Conservation (phyloP, 2,888 invertebrate species). For the Malachius bipustulatus region DNA sequence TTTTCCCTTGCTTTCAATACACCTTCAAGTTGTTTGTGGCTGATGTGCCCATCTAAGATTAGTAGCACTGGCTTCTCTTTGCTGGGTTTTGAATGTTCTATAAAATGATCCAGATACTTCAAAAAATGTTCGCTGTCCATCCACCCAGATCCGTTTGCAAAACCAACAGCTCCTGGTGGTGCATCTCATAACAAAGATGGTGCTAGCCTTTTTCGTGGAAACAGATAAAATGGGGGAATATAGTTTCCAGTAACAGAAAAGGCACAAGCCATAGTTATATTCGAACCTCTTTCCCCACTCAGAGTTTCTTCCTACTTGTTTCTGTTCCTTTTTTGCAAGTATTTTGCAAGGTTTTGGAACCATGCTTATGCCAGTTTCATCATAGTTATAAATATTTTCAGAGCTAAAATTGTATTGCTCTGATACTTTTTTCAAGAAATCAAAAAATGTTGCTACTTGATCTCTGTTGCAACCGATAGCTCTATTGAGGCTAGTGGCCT, state of each 20-base stretch:
- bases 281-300: conserved; percentile 32
- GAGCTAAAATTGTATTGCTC: neutral
- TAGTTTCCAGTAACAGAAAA: conserved; percentile 26
- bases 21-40: conserved; percentile 7
- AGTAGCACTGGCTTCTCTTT: conserved; percentile 9
- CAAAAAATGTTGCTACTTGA: conserved; percentile 1
- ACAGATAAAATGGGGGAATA: conserved; percentile 39
- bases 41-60: conserved; percentile 6
- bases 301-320: conserved; percentile 32
- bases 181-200: conserved; percentile 32
- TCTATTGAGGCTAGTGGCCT: conserved; percentile 18
- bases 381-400: conserved; percentile 26
- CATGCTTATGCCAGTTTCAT: conserved; percentile 34
- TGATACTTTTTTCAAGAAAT: neutral
- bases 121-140: conserved; percentile 2
- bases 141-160: conserved; percentile 1
- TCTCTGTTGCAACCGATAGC: conserved; percentile 20
- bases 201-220: conserved; percentile 33
- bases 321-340: conserved; percentile 19
- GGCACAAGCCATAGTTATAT: conserved; percentile 33
- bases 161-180: conserved; percentile 27
- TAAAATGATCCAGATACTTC: conserved; percentile 8
- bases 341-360: conserved; percentile 33
- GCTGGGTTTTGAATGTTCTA: conserved; percentile 4
- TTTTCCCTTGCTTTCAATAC: conserved; percentile 11